Percentiles rank a stretch among this genome's conserved stretches.
These are phyloP conservation scores for Fragum sueziense DNA, from an alignment of 2,888 invertebrate genomes.

Conservation along the genomic window DNA sequence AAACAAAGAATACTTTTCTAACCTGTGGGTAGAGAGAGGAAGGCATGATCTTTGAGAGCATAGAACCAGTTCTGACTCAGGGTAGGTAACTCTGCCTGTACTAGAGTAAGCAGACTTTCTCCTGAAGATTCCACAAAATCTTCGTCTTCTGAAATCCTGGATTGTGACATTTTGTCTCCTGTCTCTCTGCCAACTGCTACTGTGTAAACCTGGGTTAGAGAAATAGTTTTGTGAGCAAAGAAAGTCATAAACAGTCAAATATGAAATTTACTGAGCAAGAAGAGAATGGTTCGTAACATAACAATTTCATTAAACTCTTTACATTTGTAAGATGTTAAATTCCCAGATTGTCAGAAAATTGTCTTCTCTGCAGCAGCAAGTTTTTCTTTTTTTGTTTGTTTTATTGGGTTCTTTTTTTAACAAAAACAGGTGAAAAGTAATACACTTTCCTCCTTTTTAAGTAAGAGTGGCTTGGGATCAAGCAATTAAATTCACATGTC, in stretches of 20 bases:
- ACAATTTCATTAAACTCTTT: background rate
- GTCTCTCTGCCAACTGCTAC: constrained; percentile 89
- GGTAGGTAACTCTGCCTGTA: constrained; percentile 95
- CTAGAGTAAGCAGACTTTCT: constrained; percentile 90
- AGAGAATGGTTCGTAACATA: background rate
- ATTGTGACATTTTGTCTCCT: constrained; percentile 65
- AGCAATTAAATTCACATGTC: no score
- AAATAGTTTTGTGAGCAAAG: no score
- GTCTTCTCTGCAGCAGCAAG: no score
- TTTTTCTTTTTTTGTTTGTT: no score
- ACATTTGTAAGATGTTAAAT: no score
- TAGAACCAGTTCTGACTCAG: constrained; percentile 97
- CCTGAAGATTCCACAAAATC: constrained; percentile 85
- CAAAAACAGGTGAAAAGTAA: no score
- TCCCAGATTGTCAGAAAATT: no score
- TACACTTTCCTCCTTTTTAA: no score
- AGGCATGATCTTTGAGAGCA: constrained; percentile 96
- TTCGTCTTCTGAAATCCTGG: constrained; percentile 81
- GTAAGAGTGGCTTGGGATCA: no score
- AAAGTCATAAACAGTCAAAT: no score
- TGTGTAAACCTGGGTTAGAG: constrained; percentile 89
- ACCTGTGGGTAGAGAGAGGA: constrained; percentile 91
- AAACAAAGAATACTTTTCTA: no score
- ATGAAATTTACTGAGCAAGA: background rate
- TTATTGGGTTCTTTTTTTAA: no score